Evolutionary conservation across 2,888 invertebrate species (phyloP).

Genomic region (Melanargia galathea): DNA sequence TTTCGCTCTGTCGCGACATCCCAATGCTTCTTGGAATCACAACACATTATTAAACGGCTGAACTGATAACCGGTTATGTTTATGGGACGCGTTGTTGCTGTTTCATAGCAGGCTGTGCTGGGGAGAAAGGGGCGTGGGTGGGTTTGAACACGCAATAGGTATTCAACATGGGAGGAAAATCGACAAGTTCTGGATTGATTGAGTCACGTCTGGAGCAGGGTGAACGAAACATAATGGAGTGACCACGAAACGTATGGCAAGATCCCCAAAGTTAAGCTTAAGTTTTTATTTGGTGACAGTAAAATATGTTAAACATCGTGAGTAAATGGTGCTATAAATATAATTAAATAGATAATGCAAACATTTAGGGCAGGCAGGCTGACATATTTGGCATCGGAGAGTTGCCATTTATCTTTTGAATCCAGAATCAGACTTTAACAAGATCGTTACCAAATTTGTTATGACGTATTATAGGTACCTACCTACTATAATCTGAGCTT

Average conservation of each 20-base stretch:
- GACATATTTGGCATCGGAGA: no score
- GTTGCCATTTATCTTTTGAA: no score
- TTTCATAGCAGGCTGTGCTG: conserved; percentile 35
- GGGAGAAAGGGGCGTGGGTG: conserved; percentile 17
- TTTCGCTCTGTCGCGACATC: conserved; percentile 25
- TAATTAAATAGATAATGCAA: no score
- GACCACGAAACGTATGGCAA: conserved; percentile 33
- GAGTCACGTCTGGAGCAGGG: conserved; percentile 30
- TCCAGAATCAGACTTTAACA: no score
- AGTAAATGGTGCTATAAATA: no score
- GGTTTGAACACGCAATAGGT: conserved; percentile 28
- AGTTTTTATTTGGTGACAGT: no score
- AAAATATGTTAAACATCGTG: no score
- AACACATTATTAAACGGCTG: conserved; percentile 26
- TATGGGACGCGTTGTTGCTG: conserved; percentile 30
- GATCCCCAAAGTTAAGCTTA: conserved; percentile 21
- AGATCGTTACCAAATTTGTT: no score
- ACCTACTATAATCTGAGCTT: no score
- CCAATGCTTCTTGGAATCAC: conserved; percentile 38
- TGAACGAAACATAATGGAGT: conserved; percentile 4
- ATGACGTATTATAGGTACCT: no score
- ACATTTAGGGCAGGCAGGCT: no score
- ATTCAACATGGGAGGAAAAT: conserved; percentile 13
- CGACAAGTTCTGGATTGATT: conserved; percentile 25
- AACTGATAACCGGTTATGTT: conserved; percentile 39